Evolutionary conservation across 1,140 invertebrate species (phyloP).

Genomic region (Aphidius ervi): DNA sequence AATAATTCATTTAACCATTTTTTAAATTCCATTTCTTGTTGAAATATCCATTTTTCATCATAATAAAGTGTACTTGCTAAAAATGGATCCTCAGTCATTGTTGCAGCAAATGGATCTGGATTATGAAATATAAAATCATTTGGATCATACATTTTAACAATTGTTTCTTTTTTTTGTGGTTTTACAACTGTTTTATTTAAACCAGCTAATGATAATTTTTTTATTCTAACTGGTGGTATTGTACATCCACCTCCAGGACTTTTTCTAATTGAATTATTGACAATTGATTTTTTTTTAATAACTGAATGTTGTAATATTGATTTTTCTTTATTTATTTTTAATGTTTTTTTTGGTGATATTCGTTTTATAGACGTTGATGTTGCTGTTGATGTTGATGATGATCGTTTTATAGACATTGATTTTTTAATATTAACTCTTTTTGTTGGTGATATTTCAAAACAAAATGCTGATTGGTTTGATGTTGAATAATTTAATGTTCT

Average conservation of each 20-base stretch:
- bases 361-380: neutral
- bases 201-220: constrained; percentile 32
- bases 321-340: constrained; percentile 36
- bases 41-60: constrained; percentile 73
- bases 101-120: constrained; percentile 60
- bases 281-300: constrained; percentile 26
- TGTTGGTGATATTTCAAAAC: constrained; percentile 40
- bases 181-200: constrained; percentile 21
- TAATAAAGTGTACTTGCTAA: constrained; percentile 62
- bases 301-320: constrained; percentile 10
- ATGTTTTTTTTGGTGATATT: neutral
- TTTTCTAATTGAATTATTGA: constrained; percentile 26
- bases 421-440: constrained; percentile 25
- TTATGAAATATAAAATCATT: constrained; percentile 44
- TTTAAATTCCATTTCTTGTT: constrained; percentile 77
- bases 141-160: constrained; percentile 33
- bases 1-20: constrained; percentile 85
- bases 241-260: constrained; percentile 22
- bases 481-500: constrained; percentile 4
- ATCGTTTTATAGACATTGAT: constrained; percentile 14
- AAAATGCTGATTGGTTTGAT: constrained; percentile 19
- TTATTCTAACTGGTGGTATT: constrained; percentile 36
- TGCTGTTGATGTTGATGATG: neutral
- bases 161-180: constrained; percentile 23
- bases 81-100: constrained; percentile 66